Conservation (phyloP, 1,140 invertebrate genomes). For the Acromyrmex echinatior region DNA sequence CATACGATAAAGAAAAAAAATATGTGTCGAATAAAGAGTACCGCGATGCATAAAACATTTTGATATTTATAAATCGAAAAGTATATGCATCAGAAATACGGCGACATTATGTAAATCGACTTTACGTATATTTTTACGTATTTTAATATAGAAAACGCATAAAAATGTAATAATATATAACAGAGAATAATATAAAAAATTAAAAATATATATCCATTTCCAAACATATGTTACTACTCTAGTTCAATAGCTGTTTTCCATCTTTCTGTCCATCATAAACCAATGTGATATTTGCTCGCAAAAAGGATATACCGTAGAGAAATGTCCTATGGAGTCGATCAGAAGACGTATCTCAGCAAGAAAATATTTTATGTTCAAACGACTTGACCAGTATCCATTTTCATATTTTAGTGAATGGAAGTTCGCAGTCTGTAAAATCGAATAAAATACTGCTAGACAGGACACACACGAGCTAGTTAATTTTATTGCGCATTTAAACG, state of each 20-base stretch:
- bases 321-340: slow-evolving; percentile 46
- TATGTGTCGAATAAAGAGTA: not conserved
- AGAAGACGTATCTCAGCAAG: slow-evolving; percentile 32
- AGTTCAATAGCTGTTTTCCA: not conserved
- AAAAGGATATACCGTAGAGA: slow-evolving; percentile 20
- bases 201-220: not conserved
- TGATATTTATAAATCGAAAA: slow-evolving; percentile 23
- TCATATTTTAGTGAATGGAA: slow-evolving; percentile 26
- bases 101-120: no score
- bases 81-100: not conserved
- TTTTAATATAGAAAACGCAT: no score
- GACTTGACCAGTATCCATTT: slow-evolving; percentile 53
- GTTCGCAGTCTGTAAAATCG: slow-evolving; percentile 20
- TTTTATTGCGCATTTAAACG: slow-evolving; percentile 35
- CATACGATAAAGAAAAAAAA: slow-evolving; percentile 15
- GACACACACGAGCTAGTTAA: not conserved
- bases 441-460: not conserved
- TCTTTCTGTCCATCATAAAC: slow-evolving; percentile 25
- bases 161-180: not conserved
- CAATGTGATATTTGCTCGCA: slow-evolving; percentile 34
- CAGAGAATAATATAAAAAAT: not conserved
- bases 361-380: slow-evolving; percentile 50
- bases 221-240: not conserved
- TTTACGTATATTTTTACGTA: not conserved
- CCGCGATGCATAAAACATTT: slow-evolving; percentile 40